Evolutionary conservation across 1,140 invertebrate species (phyloP).

Genomic region (Atopsyche davidsoni): DNA sequence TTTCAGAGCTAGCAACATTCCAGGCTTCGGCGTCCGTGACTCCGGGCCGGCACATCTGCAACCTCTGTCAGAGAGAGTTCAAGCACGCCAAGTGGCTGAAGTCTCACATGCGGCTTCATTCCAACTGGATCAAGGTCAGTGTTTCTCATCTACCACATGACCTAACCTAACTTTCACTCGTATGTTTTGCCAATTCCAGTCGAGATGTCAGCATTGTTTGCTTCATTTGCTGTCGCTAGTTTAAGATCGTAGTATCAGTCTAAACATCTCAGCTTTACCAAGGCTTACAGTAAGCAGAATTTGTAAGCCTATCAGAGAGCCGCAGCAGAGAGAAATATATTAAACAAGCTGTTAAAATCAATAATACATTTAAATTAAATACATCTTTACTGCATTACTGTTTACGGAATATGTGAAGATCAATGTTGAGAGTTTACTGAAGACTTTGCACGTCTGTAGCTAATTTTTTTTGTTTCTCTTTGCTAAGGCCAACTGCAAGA

Average conservation of each 20-base stretch:
- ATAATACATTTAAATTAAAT: not conserved
- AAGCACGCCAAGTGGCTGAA: constrained; percentile 52
- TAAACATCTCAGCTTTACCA: no score
- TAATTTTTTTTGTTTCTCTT: constrained; percentile 4
- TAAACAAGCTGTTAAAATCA: no score
- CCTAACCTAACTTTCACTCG: no score
- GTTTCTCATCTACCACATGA: not conserved
- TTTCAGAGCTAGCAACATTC: constrained; percentile 41
- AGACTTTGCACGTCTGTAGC: no score
- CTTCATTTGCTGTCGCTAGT: no score
- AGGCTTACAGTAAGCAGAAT: no score
- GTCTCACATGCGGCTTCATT: constrained; percentile 52
- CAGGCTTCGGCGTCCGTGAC: constrained; percentile 41
- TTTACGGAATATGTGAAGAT: no score
- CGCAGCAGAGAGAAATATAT: not conserved
- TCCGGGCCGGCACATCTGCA: constrained; percentile 51
- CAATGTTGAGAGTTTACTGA: no score
- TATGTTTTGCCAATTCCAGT: no score
- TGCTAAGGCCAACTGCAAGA: constrained; percentile 52
- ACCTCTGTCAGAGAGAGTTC: constrained; percentile 54
- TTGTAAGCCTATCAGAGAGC: no score
- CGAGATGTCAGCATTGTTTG: no score
- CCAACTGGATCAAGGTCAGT: constrained; percentile 51
- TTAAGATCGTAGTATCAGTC: no score
- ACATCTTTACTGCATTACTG: constrained; percentile 4